Base-by-base conservation (phyloP, 2,797 vertebrate species). In the Coendou prehensilis region DNA sequence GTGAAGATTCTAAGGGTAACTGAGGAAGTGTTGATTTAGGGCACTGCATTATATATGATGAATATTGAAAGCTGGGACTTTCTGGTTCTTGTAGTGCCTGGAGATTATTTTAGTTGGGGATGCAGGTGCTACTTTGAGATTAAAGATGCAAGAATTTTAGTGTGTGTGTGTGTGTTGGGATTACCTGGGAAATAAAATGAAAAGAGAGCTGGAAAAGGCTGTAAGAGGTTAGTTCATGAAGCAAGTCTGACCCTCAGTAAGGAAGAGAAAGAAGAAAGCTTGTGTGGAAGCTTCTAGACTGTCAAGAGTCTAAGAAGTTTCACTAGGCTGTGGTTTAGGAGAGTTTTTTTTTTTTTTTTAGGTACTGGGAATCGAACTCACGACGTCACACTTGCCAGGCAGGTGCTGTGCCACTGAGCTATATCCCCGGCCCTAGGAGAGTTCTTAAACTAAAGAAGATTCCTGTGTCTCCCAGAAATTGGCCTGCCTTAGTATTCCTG, bases 141-240 rank as follows among this genome's bases (percentile, higher is more conserved):
- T 83, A 90, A 83, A 91, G 61, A 59, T 59, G 50, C 52, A 59
- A 83, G 18, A 47, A 79, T 64, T 87, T 97, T 73, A 73, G 30
- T 14, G 26, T 64, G 20, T 52, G 26, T 64, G 20, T 52, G 71
- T 30, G 14, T 41, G 37, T 41, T 41, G 67, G 15, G 45, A 33
- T 57, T 15, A 22, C 9, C 71, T 90, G 41, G 93, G 63, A 83
- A 64, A 80, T 10, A 93, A 89, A 94, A 76, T 69, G 73, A 75
- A 41, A 41, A 90, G 47, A 20, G 28, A 85, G 64, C 52, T 64
- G 61, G 26, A 47, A 1, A 83, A 75, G 78, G 9, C 30, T 89
- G 50, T 9, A 20, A 80, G 45, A 90, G 23, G 45, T 75, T 41
- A 59, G 61, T 93, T 93, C 47, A 61, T 30, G 18, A 89, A 93